Base-by-base conservation (phyloP, 2,888 invertebrate genomes). In the Blomia tropicalis region DNA sequence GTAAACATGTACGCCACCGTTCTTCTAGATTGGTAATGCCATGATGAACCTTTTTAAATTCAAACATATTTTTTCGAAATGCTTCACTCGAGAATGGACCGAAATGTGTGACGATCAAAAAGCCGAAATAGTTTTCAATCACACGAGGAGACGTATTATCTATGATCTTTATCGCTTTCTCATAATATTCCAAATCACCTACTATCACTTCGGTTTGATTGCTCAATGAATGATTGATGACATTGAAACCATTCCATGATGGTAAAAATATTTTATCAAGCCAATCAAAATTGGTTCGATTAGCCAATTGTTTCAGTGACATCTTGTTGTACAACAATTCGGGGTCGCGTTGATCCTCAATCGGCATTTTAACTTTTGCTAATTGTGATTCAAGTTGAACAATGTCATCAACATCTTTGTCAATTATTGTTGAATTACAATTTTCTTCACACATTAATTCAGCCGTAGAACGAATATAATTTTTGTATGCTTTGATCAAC, bases 51-150 rank as follows among this genome's bases (percentile, higher is more conserved):
- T 72, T 72, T 44, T 70, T 69, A 60, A 71, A 74, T 25, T 70
- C 69, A 31, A 70, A 69, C 44, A 68, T 66, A 31, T 72, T 61
- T 51, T 69, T 68, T 60, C 71, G 65, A 66, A 71, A 72, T 29
- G 69, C 66, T 53, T 70, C 68, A 0, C 72, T 72, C 59, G 73
- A 64, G 60, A 71, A 71, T n/a, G 66, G 67, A n/a, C 72, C 68
- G 61, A 72, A 51, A 65, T 71, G 69, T 70, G 71, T 71, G 66
- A 72, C 69, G 58, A 72, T 69, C 62, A 88, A 79, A 89, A 89
- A 89, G 58, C 88, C 73, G 59, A 89, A 73, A 73, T 89, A 85
- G 65, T 82, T 82, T 65, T 82, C 84, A 67, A 86, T 43, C 2
- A 63, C 60, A 19, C 32, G 17, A 7, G 25, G 19, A 4, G 43